These are phyloP conservation scores for Resseliella maxima DNA, from an alignment of 2,888 invertebrate genomes.

Conservation along the genomic window DNA sequence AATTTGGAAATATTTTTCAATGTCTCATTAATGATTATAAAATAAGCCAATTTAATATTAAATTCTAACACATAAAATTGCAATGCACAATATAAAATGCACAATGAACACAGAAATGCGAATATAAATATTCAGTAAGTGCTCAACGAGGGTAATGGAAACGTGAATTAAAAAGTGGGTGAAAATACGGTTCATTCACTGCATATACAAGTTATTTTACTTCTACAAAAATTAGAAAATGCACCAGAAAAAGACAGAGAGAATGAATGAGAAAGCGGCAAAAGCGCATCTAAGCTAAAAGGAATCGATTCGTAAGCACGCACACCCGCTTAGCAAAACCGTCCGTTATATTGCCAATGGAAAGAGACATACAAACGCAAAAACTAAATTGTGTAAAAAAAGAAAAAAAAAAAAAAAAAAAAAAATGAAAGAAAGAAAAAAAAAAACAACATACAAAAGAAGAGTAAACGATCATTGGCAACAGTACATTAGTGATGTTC, in stretches of 20 bases:
- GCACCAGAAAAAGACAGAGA: constrained; percentile 1
- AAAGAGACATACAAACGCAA: neutral
- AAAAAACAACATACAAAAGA: neutral
- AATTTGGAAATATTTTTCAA: no score
- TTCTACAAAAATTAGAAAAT: constrained; percentile 6
- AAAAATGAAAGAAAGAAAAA: neutral
- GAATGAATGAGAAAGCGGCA: neutral
- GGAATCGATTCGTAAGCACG: neutral
- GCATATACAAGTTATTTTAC: neutral
- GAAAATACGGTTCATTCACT: constrained; percentile 58
- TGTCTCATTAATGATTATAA: no score
- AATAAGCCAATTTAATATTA: no score
- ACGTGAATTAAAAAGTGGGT: constrained; percentile 59
- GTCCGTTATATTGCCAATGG: neutral
- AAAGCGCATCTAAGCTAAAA: constrained; percentile 29
- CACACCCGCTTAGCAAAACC: neutral
- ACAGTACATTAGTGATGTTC: neutral
- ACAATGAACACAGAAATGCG: neutral
- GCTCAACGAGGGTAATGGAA: neutral
- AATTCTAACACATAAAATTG: no score
- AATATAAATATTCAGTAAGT: neutral
- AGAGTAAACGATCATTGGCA: constrained; percentile 38
- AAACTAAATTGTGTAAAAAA: neutral
- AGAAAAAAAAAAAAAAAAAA: neutral
- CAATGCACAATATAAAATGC: neutral